phyloP scores from a whole-genome alignment of 2,888 invertebrate species.

The Hetaerina titia region DNA sequence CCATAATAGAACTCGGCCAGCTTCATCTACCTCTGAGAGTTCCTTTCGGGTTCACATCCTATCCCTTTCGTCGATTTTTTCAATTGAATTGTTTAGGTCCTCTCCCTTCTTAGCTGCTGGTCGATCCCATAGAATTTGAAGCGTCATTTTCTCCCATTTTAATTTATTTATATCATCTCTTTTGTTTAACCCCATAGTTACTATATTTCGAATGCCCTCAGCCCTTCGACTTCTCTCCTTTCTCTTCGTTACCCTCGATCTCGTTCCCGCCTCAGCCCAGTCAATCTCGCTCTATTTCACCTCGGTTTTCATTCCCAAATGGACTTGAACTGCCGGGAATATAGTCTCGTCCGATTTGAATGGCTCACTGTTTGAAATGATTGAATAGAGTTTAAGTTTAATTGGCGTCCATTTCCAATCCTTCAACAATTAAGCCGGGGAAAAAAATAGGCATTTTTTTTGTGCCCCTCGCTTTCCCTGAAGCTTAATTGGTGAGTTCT shows the following conservation, averaged over 20 bases:
- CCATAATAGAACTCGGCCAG: no score
- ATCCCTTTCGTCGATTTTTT: no score
- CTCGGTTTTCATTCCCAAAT: background rate
- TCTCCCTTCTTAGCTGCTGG: no score
- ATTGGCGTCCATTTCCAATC: conserved; percentile 60
- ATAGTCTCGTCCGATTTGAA: background rate
- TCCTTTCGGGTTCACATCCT: no score
- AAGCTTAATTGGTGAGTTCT: conserved; percentile 4
- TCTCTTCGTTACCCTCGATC: background rate
- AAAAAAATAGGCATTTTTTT: background rate
- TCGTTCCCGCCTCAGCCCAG: background rate
- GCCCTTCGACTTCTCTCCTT: background rate
- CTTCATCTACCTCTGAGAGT: no score
- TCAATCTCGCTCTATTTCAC: conserved; percentile 30
- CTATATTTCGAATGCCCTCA: background rate
- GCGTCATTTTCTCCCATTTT: background rate
- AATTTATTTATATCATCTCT: background rate
- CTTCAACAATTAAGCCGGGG: background rate
- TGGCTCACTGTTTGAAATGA: background rate
- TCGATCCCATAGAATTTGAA: no score
- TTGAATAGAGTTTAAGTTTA: conserved; percentile 53
- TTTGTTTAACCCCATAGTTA: background rate
- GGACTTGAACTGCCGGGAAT: background rate
- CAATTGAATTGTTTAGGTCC: no score
- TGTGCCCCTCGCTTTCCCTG: background rate